These are phyloP conservation scores for Ganaspis sp. DNA, from an alignment of 1,140 invertebrate species.

Conservation along the genomic window DNA sequence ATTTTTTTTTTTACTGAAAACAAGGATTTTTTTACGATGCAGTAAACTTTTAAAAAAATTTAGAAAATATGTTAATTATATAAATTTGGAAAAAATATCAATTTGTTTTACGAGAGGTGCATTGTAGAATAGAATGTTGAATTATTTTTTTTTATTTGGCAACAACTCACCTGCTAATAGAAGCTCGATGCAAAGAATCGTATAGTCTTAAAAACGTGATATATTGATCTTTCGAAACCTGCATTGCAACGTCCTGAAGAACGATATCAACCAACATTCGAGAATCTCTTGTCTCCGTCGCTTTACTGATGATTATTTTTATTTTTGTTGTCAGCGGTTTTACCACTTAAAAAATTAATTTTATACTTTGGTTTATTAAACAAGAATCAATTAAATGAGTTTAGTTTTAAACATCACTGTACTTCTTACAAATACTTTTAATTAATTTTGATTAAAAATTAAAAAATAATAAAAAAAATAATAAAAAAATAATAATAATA, in stretches of 20 bases:
- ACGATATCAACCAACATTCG: constrained; percentile 86
- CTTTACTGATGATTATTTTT: constrained; percentile 88
- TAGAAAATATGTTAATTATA: too few species aligned
- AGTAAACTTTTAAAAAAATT: too few species aligned
- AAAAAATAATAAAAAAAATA: too few species aligned
- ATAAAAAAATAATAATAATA: too few species aligned
- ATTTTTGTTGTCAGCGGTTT: constrained; percentile 87
- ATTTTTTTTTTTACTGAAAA: too few species aligned
- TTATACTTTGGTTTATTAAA: background rate
- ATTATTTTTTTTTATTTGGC: background rate
- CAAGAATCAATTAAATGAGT: too few species aligned
- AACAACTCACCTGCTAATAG: constrained; percentile 79
- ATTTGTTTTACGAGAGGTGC: constrained; percentile 66
- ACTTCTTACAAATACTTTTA: too few species aligned
- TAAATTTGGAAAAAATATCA: too few species aligned
- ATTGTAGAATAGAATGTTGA: constrained; percentile 22
- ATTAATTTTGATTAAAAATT: too few species aligned
- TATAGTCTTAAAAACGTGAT: constrained; percentile 81
- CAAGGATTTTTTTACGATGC: too few species aligned
- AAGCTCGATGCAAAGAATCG: constrained; percentile 82
- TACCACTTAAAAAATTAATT: constrained; percentile 76
- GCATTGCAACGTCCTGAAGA: constrained; percentile 85
- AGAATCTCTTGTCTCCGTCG: constrained; percentile 82
- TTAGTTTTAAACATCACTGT: too few species aligned
- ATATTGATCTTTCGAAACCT: constrained; percentile 85